Evolutionary conservation across 2,797 vertebrate genomes (phyloP).

Genomic region (Chaenodraco wilsoni): DNA sequence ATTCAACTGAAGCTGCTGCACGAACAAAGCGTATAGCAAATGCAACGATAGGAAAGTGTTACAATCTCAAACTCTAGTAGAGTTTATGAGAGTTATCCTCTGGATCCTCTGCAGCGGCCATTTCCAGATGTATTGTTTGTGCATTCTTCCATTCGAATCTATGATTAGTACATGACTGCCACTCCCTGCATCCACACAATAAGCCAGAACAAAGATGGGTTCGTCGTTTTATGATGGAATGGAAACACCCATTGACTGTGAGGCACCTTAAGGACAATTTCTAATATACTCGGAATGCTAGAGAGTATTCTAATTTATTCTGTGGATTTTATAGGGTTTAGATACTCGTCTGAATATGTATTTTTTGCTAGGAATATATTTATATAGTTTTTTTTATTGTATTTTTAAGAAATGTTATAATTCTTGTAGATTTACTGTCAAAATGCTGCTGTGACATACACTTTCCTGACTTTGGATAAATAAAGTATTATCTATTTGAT

Average conservation of each 20-base stretch:
- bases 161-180: neutral
- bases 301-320: no score
- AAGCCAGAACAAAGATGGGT: constrained; percentile 1
- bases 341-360: no score
- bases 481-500: neutral
- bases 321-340: no score
- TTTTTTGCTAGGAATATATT: no score
- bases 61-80: neutral
- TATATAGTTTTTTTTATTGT: neutral
- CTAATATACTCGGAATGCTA: no score
- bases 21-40: constrained; percentile 1
- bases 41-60: constrained; percentile 6
- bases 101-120: neutral
- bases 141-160: neutral
- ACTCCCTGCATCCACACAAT: constrained; percentile 36
- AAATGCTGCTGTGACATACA: no score
- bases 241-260: constrained; percentile 24
- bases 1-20: constrained; percentile 40
- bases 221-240: neutral
- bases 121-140: neutral
- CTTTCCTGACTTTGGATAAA: no score
- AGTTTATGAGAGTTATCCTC: constrained; percentile 27
- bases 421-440: no score
- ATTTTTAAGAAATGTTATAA: no score
- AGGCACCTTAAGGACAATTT: no score